These are phyloP conservation scores for Mionectes macconnelli DNA, from an alignment of 2,113 vertebrate genomes.

Conservation along the genomic window DNA sequence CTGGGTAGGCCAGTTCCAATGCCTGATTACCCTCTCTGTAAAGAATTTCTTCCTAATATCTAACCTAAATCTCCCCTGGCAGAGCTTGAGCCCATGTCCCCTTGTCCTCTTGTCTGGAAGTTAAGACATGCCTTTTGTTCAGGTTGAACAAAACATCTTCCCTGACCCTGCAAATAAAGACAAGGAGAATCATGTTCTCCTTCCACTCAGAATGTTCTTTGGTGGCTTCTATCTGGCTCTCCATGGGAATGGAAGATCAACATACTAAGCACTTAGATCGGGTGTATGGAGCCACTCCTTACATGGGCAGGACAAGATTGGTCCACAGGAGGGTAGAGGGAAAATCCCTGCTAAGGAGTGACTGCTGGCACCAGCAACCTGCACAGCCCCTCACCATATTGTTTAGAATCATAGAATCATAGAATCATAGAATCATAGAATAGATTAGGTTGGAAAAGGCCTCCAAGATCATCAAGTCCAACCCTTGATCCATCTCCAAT, in stretches of 20 bases:
- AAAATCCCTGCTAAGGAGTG: not conserved
- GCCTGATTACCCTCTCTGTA: no score
- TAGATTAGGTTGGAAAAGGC: no score
- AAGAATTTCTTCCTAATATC: no score
- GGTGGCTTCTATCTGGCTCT: not conserved
- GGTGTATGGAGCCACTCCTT: rapidly evolving
- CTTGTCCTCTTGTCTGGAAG: not conserved
- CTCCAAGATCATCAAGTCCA: no score
- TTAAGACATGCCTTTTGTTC: rapidly evolving
- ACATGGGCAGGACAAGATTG: not conserved
- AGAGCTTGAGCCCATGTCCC: no score
- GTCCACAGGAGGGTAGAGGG: not conserved
- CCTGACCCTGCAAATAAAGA: not conserved
- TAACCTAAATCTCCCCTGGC: no score
- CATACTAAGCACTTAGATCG: not conserved
- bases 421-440: no score
- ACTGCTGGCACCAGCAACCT: not conserved
- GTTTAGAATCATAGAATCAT: no score
- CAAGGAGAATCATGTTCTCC: not conserved
- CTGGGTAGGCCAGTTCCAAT: no score
- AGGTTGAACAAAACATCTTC: not conserved
- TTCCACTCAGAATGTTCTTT: not conserved
- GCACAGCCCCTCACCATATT: rapidly evolving
- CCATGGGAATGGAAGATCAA: not conserved
- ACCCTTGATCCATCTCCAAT: no score